Percentiles rank a stretch among this genome's conserved stretches.
Evolutionary conservation across 2,888 invertebrate genomes (phyloP).

Genomic region (Drosophila kambysellisi): DNA sequence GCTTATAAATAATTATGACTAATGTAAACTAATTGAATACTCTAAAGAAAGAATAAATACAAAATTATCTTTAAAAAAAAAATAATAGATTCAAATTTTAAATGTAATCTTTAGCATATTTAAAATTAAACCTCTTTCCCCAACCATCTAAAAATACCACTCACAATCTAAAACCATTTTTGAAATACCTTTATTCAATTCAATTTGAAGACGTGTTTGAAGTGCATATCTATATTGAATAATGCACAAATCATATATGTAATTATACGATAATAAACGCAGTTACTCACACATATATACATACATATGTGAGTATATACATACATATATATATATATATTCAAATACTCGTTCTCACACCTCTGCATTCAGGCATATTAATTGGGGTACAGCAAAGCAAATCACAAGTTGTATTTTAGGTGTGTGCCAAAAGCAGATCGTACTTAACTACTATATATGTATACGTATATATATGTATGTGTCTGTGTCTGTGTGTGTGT

Average conservation of each 20-base stretch:
- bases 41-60: not conserved
- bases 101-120: not conserved
- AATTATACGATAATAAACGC: conserved; percentile 58
- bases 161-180: conserved; percentile 20
- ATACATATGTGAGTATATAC: conserved; percentile 13
- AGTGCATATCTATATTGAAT: conserved; percentile 57
- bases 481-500: conserved; percentile 14
- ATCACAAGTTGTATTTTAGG: conserved; percentile 70
- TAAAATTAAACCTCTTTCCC: not conserved
- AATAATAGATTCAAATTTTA: not conserved
- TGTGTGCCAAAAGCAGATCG: conserved; percentile 53
- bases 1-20: not conserved
- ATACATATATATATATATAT: conserved; percentile 24
- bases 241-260: conserved; percentile 68
- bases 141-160: not conserved
- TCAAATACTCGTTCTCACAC: conserved; percentile 38
- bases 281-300: conserved; percentile 35
- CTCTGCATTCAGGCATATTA: conserved; percentile 30
- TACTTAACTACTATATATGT: conserved; percentile 32
- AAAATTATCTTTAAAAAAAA: not conserved
- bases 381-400: conserved; percentile 61
- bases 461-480: conserved; percentile 21
- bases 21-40: not conserved
- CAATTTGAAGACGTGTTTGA: conserved; percentile 68
- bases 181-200: conserved; percentile 65